Percentiles rank a stretch among this genome's conserved stretches.
phyloP scores from a whole-genome alignment of 1,140 invertebrate genomes.

The Megalonaias nervosa region DNA sequence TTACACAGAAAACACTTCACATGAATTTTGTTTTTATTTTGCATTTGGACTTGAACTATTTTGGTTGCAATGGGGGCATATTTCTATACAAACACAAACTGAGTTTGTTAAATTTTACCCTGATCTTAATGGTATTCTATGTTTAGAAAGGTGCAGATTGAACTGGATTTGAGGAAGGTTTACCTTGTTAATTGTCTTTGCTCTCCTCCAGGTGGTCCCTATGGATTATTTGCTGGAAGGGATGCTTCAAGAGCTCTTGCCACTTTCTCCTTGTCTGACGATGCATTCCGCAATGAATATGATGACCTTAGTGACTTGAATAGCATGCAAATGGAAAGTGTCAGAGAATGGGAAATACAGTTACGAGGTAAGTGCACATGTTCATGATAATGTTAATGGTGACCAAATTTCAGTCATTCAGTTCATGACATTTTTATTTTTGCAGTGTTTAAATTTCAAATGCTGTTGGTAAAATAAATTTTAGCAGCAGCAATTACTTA shows the following conservation, averaged over 20 bases:
- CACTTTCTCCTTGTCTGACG: slow-evolving; percentile 87
- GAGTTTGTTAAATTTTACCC: not conserved
- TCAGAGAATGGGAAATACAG: slow-evolving; percentile 97
- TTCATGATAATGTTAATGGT: not conserved
- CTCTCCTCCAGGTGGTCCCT: slow-evolving; percentile 85
- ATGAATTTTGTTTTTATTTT: no score
- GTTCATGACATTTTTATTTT: no score
- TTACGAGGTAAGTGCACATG: slow-evolving; percentile 84
- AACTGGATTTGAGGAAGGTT: not conserved
- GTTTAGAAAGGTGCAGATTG: not conserved
- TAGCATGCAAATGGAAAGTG: slow-evolving; percentile 78
- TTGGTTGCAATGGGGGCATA: no score
- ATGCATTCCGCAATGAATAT: slow-evolving; percentile 84
- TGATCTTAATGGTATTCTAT: not conserved
- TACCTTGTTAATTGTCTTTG: slow-evolving; percentile 16
- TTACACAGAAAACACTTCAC: no score
- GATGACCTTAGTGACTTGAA: slow-evolving; percentile 97
- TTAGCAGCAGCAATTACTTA: no score
- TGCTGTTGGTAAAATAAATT: no score
- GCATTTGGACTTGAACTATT: no score
- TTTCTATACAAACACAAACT: no score
- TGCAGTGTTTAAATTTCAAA: no score
- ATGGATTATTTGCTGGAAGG: slow-evolving; percentile 93
- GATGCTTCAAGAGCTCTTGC: slow-evolving; percentile 96
- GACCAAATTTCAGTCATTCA: no score